phyloP scores from a whole-genome alignment of 53 echinoderm and acorn worm genomes.

The Luidia sarsii region DNA sequence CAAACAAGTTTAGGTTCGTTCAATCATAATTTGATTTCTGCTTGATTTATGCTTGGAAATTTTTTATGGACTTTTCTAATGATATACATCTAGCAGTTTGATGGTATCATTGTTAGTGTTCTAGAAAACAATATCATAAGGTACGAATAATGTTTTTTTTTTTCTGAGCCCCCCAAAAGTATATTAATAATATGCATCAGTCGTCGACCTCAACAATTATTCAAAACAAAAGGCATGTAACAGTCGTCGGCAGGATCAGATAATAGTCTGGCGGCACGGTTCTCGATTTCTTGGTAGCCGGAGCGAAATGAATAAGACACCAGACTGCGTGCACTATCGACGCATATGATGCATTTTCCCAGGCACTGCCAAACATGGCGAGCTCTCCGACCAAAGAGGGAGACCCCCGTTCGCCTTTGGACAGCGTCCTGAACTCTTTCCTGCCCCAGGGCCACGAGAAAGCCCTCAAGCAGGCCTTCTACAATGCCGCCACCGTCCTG shows the following conservation, averaged over 20 bases:
- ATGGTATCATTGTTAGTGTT: too few relatives aligned
- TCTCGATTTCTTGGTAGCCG: neutral
- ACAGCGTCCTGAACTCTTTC: slow-evolving; percentile 75
- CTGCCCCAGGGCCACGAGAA: slow-evolving; percentile 96
- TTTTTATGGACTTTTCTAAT: too few relatives aligned
- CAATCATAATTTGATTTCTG: too few relatives aligned
- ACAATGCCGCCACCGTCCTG: slow-evolving; percentile 88
- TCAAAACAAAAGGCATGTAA: slow-evolving; percentile 1
- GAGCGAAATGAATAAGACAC: neutral
- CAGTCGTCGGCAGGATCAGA: slow-evolving; percentile 5
- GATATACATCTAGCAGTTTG: too few relatives aligned
- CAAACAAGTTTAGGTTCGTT: too few relatives aligned
- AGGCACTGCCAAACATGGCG: slow-evolving; percentile 77
- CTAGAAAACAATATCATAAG: too few relatives aligned
- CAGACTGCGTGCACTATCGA: too few relatives aligned
- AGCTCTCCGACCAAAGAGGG: slow-evolving; percentile 37
- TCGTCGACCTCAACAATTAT: too few relatives aligned
- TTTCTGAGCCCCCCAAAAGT: too few relatives aligned
- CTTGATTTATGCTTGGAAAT: too few relatives aligned
- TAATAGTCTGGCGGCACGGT: neutral
- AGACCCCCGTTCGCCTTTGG: slow-evolving; percentile 81
- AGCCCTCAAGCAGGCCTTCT: slow-evolving; percentile 91
- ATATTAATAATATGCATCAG: too few relatives aligned
- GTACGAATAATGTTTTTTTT: too few relatives aligned
- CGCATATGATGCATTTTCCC: neutral